A percentile compares a stretch with the other conserved stretches of the same genome.
Conservation (phyloP, 2,888 invertebrate species). For the Ormyrus nitidulus region DNA sequence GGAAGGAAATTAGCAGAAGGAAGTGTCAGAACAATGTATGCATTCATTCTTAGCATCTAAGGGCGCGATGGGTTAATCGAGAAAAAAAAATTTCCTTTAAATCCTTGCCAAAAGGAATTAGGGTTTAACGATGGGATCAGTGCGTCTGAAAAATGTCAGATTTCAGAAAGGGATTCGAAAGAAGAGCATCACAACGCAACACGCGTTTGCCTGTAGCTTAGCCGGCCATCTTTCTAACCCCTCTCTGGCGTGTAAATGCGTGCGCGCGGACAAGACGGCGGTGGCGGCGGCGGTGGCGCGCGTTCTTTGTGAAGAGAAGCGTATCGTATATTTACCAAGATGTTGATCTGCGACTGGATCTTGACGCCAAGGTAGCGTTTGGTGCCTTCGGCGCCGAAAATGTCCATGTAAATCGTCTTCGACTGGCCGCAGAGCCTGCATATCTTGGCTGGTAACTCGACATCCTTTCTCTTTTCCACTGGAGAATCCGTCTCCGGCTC, state of each 20-base stretch:
- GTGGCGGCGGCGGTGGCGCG: background rate
- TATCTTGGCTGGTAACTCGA: constrained; percentile 51
- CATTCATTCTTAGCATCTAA: constrained; percentile 28
- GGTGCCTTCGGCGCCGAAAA: constrained; percentile 72
- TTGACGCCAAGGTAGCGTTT: constrained; percentile 70
- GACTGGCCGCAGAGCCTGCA: constrained; percentile 72
- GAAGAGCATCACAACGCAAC: too few relatives aligned
- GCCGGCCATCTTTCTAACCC: constrained; percentile 69
- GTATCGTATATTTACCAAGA: constrained; percentile 67
- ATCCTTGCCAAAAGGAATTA: background rate
- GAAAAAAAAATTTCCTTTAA: constrained; percentile 5
- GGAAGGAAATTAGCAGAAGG: background rate
- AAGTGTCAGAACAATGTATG: constrained; percentile 30
- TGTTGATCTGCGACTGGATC: constrained; percentile 71
- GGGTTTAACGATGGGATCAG: background rate
- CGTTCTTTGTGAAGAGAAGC: too few relatives aligned
- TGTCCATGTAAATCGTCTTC: constrained; percentile 70
- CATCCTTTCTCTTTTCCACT: too few relatives aligned
- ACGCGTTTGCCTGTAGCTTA: constrained; percentile 10
- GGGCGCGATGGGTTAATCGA: background rate
- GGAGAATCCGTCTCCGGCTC: constrained; percentile 60
- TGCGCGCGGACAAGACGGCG: background rate
- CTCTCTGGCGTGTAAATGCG: constrained; percentile 48
- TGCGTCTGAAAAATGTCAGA: too few relatives aligned
- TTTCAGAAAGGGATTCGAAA: too few relatives aligned